Conservation (phyloP, 2,797 vertebrate genomes). For the Artibeus lituratus region DNA sequence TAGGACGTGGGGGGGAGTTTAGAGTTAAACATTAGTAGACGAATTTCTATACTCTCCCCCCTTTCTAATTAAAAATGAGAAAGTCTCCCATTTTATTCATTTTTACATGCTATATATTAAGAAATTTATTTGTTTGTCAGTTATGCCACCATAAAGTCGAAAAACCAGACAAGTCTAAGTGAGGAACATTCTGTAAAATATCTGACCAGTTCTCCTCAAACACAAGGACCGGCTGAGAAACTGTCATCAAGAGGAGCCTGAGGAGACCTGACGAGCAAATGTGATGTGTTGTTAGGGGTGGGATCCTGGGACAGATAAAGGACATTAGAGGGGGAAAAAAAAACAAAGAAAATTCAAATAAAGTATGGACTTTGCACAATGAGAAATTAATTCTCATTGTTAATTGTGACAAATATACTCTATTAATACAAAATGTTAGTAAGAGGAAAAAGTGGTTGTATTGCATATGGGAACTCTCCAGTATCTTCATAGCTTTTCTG, state of each 20-base stretch:
- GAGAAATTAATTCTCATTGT: background rate
- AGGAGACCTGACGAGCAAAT: background rate
- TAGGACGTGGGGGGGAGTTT: background rate
- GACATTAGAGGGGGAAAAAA: background rate
- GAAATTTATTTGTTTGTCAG: background rate
- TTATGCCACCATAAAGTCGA: background rate
- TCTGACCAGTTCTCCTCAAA: background rate
- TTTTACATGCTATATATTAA: background rate
- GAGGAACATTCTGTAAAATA: background rate
- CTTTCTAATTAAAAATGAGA: background rate
- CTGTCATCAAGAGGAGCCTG: background rate
- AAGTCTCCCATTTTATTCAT: background rate
- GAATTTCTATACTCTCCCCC: background rate
- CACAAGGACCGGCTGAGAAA: background rate
- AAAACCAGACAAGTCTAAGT: background rate
- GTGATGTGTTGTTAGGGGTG: too few species aligned
- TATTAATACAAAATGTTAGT: background rate
- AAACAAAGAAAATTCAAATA: background rate
- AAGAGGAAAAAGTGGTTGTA: background rate
- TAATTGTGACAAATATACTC: background rate
- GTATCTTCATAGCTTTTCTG: background rate
- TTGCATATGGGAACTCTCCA: background rate
- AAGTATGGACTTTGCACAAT: background rate
- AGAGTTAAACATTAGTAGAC: background rate
- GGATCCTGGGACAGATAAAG: background rate